phyloP scores from a whole-genome alignment of 2,888 invertebrate genomes.

The Erannis defoliaria region DNA sequence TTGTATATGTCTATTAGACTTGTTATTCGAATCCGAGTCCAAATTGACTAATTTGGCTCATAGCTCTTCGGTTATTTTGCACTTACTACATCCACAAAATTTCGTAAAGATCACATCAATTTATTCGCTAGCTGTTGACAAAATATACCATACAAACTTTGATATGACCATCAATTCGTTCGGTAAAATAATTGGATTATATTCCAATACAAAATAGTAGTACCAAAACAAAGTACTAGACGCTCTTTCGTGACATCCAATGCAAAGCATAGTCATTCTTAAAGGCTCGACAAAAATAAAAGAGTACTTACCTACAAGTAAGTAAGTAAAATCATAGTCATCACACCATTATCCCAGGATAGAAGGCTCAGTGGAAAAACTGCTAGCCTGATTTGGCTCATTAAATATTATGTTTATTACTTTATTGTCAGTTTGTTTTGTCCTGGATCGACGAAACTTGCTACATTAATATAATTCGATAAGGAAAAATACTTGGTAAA shows the following conservation, averaged over 20 bases:
- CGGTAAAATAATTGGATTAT: neutral
- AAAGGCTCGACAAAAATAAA: conserved; percentile 18
- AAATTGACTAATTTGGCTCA: too few relatives aligned
- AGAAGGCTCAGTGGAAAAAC: conserved; percentile 19
- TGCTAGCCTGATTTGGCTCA: conserved; percentile 40
- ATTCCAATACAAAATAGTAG: neutral
- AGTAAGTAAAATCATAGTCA: conserved; percentile 4
- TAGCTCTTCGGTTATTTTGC: too few relatives aligned
- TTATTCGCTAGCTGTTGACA: too few relatives aligned
- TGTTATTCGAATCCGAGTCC: too few relatives aligned
- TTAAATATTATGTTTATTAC: conserved; percentile 43
- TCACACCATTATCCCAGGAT: conserved; percentile 19
- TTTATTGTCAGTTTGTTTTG: conserved; percentile 47
- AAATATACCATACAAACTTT: too few relatives aligned
- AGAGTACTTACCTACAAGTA: conserved; percentile 4
- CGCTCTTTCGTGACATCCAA: neutral
- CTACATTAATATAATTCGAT: conserved; percentile 34
- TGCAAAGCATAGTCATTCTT: neutral
- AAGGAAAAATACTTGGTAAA: conserved; percentile 34
- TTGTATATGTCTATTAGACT: too few relatives aligned
- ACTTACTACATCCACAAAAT: too few relatives aligned
- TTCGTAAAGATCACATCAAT: too few relatives aligned
- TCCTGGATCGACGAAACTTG: conserved; percentile 45
- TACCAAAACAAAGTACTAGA: neutral
- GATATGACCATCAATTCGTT: neutral